Conservation (phyloP, 2,888 invertebrate genomes). For the Synergus gifuensis region DNA sequence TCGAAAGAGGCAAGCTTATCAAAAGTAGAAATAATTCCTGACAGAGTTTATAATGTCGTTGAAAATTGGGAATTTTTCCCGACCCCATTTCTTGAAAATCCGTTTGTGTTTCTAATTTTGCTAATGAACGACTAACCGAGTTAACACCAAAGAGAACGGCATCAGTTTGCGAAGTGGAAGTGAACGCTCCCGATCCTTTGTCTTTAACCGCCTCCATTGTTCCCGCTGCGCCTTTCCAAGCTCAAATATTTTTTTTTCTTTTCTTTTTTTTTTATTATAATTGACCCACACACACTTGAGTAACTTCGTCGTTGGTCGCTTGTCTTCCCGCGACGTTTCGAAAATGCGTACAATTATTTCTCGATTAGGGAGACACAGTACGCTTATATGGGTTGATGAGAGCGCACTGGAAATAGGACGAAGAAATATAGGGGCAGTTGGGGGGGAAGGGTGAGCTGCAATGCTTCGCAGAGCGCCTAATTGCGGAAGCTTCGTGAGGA, state of each 20-base stretch:
- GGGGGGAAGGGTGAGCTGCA: neutral
- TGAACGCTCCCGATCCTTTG: conserved; percentile 39
- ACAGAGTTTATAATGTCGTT: neutral
- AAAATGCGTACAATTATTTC: conserved; percentile 45
- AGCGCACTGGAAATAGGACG: conserved; percentile 14
- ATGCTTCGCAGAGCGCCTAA: conserved; percentile 41
- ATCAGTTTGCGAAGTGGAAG: conserved; percentile 31
- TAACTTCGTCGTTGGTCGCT: conserved; percentile 22
- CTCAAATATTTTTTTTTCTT: conserved; percentile 31
- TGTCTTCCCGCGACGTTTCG: conserved; percentile 39
- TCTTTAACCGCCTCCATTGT: conserved; percentile 38
- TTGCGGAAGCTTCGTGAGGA: conserved; percentile 40
- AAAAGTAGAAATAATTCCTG: neutral
- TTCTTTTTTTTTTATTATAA: conserved; percentile 9
- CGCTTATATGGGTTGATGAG: conserved; percentile 34
- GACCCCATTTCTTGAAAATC: conserved; percentile 17
- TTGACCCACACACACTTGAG: conserved; percentile 25
- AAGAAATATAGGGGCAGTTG: neutral
- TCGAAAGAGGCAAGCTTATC: neutral
- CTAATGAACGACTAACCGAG: conserved; percentile 38
- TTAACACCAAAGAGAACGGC: conserved; percentile 26
- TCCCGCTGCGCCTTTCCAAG: conserved; percentile 34
- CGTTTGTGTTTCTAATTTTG: conserved; percentile 24
- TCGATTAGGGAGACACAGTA: conserved; percentile 42
- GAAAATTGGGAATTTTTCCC: neutral